Conservation (phyloP, 2,888 invertebrate species). For the Notocelia uddmanniana region DNA sequence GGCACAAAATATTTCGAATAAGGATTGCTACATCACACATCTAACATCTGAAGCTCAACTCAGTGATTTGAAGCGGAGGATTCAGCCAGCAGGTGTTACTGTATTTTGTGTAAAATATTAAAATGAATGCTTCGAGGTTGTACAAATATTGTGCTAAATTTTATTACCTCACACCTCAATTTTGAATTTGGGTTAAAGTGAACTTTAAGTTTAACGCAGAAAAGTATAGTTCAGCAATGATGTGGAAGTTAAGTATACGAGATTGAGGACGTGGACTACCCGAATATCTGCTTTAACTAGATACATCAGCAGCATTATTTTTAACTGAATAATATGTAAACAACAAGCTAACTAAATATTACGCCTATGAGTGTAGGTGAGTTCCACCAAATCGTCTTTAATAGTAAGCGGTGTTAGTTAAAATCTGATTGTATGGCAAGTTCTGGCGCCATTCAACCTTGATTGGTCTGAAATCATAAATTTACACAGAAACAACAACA, state of each 20-base stretch:
- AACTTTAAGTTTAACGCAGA: neutral
- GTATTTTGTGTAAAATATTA: slow-evolving; percentile 75
- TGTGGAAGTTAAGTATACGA: neutral
- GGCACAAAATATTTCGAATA: neutral
- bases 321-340: too few relatives aligned
- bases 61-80: slow-evolving; percentile 63
- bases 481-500: too few relatives aligned
- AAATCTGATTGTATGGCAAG: too few relatives aligned
- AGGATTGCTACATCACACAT: neutral
- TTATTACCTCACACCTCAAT: neutral
- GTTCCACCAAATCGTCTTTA: too few relatives aligned
- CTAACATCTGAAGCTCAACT: slow-evolving; percentile 48
- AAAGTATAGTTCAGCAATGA: neutral
- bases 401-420: too few relatives aligned
- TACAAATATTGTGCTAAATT: neutral
- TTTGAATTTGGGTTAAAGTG: neutral
- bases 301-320: neutral
- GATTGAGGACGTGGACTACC: neutral
- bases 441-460: too few relatives aligned
- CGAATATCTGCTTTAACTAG: neutral
- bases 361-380: too few relatives aligned
- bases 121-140: slow-evolving; percentile 49
- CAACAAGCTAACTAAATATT: too few relatives aligned
- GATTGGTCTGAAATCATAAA: too few relatives aligned
- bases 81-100: slow-evolving; percentile 70